These are phyloP conservation scores for Armadillidium nasatum DNA, from an alignment of 1,140 invertebrate genomes.

Conservation along the genomic window DNA sequence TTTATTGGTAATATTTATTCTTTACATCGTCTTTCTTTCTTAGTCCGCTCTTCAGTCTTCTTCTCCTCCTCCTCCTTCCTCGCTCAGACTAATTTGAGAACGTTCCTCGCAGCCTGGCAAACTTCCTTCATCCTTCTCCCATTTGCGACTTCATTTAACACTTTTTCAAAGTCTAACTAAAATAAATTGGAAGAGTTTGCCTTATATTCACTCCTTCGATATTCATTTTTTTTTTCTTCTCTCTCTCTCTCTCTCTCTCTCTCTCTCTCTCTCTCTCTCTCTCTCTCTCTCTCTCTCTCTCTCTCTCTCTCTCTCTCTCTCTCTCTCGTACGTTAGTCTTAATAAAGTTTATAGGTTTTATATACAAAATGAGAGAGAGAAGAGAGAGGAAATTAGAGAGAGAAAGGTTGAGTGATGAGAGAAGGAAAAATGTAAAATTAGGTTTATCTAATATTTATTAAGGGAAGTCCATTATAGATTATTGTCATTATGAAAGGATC, in stretches of 20 bases:
- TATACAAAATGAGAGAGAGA: slow-evolving; percentile 2
- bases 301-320: neutral
- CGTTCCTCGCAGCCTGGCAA: neutral
- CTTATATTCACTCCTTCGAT: slow-evolving; percentile 8
- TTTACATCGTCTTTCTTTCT: neutral
- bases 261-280: neutral
- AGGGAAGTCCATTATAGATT: too few relatives aligned
- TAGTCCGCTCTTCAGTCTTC: neutral
- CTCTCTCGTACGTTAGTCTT: neutral
- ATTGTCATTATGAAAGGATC: too few relatives aligned
- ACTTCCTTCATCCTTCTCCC: slow-evolving; percentile 8
- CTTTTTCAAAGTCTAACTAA: slow-evolving; percentile 13
- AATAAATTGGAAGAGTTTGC: slow-evolving; percentile 8
- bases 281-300: neutral
- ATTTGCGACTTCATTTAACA: slow-evolving; percentile 13
- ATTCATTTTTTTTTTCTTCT: neutral
- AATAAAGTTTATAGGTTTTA: slow-evolving; percentile 14
- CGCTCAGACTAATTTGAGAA: slow-evolving; percentile 3
- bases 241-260: neutral
- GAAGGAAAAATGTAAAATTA: neutral
- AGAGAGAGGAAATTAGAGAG: neutral
- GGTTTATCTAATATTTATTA: too few relatives aligned
- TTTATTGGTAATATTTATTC: neutral
- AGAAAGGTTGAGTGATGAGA: neutral
- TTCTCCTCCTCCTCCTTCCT: neutral